Percentiles rank a stretch among this genome's conserved stretches.
phyloP scores from a whole-genome alignment of 2,113 vertebrate genomes.

The Leucopsar rothschildi region DNA sequence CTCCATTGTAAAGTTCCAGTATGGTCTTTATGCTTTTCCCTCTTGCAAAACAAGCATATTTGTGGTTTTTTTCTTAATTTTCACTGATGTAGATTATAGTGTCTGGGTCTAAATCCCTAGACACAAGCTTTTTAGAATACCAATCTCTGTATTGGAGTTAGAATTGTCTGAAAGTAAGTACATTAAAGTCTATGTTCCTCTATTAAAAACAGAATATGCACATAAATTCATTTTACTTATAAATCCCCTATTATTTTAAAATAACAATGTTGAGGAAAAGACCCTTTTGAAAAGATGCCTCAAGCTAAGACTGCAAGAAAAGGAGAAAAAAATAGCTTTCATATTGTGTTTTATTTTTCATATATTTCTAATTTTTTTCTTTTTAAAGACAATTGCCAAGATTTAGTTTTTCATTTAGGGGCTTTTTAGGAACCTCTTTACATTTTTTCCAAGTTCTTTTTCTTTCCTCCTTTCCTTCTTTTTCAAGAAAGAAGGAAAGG shows the following conservation, averaged over 20 bases:
- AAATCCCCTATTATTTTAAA: background rate
- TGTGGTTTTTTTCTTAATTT: background rate
- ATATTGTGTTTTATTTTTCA: background rate
- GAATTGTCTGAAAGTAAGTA: constrained; percentile 5
- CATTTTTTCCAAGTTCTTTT: background rate
- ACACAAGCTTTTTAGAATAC: constrained; percentile 15
- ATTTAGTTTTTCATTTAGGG: background rate
- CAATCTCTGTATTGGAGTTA: background rate
- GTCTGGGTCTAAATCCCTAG: background rate
- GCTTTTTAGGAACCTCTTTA: background rate
- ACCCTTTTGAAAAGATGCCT: background rate
- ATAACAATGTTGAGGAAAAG: background rate
- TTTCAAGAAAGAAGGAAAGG: background rate
- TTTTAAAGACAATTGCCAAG: background rate
- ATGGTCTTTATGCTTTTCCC: background rate
- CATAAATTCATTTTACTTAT: background rate
- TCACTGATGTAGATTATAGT: background rate
- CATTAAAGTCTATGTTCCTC: background rate
- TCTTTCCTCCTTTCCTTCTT: background rate
- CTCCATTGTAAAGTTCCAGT: background rate
- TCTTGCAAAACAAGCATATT: background rate
- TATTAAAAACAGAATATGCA: background rate
- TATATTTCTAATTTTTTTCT: background rate
- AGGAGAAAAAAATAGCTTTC: background rate
- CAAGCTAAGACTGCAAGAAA: background rate